phyloP scores from a whole-genome alignment of 30 jellyfish, hydroid and myxozoan genomes.

The Morbakka virulenta region DNA sequence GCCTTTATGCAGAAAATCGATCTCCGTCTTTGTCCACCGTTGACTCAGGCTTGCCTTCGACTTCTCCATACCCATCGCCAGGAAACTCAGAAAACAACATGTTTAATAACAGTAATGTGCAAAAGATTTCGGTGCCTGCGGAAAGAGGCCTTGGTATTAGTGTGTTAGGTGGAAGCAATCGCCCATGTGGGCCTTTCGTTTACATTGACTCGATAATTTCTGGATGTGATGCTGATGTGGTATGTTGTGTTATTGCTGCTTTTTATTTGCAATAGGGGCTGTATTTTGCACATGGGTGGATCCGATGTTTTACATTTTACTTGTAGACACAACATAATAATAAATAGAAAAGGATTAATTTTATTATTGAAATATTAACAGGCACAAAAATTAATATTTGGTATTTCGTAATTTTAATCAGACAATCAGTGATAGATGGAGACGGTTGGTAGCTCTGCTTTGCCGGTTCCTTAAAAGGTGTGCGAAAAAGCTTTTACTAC shows the following conservation, averaged over 20 bases:
- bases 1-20: constrained; percentile 24
- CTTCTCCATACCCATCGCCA: constrained; percentile 69
- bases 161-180: constrained; percentile 63
- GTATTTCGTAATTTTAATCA: too few relatives aligned
- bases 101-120: constrained; percentile 8
- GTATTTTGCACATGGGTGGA: not conserved
- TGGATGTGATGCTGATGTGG: constrained; percentile 79
- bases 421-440: too few relatives aligned
- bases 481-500: too few relatives aligned
- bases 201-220: constrained; percentile 52
- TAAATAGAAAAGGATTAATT: not conserved
- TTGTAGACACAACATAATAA: not conserved
- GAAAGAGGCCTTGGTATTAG: constrained; percentile 64
- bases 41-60: constrained; percentile 81
- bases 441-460: too few relatives aligned
- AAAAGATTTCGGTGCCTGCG: constrained; percentile 50
- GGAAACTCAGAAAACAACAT: constrained; percentile 47
- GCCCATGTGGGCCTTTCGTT: constrained; percentile 68
- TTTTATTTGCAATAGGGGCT: not conserved
- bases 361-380: not conserved
- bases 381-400: too few relatives aligned
- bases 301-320: not conserved
- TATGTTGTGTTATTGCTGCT: not conserved
- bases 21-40: constrained; percentile 28
- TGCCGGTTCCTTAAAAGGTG: too few relatives aligned